Percentiles rank a stretch among this genome's conserved stretches.
phyloP scores from a whole-genome alignment of 2,113 vertebrate species.

The Myiopsitta monachus region DNA sequence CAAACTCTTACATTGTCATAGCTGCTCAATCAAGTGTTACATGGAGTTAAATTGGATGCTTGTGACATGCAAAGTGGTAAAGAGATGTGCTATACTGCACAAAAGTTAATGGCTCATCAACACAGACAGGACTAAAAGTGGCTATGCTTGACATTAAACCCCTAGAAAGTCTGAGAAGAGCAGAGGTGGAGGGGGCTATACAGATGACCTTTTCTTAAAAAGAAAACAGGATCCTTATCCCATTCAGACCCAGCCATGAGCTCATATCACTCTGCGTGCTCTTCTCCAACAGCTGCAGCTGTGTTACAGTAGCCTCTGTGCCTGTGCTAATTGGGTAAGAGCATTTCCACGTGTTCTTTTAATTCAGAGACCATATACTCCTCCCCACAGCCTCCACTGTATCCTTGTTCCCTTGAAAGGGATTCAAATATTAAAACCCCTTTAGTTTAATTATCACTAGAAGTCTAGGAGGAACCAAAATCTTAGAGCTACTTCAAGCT shows the following conservation, averaged over 20 bases:
- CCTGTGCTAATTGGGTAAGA: background rate
- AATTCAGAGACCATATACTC: background rate
- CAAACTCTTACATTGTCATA: background rate
- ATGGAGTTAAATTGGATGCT: background rate
- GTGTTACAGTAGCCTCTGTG: background rate
- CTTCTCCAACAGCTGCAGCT: constrained; percentile 7
- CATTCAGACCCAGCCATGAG: background rate
- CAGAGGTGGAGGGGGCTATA: background rate
- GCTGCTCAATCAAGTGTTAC: background rate
- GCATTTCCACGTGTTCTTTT: constrained; percentile 23
- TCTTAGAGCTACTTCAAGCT: background rate
- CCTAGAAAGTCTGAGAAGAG: background rate
- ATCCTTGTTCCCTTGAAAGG: background rate
- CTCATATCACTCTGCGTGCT: background rate
- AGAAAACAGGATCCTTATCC: background rate
- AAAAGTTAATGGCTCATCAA: background rate
- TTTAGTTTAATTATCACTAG: background rate
- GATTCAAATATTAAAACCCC: background rate
- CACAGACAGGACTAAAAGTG: background rate
- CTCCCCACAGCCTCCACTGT: background rate
- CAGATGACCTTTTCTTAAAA: background rate
- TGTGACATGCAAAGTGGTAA: background rate
- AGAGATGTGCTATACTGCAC: background rate
- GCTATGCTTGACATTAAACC: background rate
- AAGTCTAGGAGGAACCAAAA: background rate